Evolutionary conservation across 2,113 vertebrate species (phyloP).

Genomic region (Halcyon malimbica): DNA sequence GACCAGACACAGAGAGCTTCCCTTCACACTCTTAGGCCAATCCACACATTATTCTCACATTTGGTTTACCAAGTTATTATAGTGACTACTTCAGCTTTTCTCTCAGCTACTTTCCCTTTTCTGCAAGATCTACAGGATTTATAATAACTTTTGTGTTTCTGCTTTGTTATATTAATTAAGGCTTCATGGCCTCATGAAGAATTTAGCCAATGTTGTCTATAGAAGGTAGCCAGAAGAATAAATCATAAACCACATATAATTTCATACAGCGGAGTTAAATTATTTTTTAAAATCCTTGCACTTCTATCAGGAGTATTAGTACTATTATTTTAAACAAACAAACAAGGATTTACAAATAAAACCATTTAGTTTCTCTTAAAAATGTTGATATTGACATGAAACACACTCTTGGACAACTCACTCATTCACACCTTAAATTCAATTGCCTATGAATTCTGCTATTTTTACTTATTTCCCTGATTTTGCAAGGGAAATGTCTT

Average conservation of each 20-base stretch:
- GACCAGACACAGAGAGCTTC: background rate
- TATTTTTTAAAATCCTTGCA: background rate
- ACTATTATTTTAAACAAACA: background rate
- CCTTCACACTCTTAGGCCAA: background rate
- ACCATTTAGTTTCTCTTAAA: background rate
- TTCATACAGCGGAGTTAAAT: background rate
- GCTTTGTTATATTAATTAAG: background rate
- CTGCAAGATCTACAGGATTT: background rate
- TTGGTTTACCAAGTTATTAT: background rate
- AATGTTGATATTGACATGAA: background rate
- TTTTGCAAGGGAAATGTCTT: background rate
- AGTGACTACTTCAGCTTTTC: background rate
- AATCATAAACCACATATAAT: background rate
- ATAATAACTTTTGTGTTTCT: background rate
- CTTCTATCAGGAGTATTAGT: background rate
- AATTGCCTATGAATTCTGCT: background rate
- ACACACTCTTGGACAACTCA: background rate
- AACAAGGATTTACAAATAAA: background rate
- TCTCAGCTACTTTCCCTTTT: background rate
- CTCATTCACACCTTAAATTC: background rate
- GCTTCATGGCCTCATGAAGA: background rate
- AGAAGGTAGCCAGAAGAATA: conserved; percentile 1
- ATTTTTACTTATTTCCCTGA: background rate
- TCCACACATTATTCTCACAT: background rate
- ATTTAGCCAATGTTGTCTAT: background rate